Conservation (phyloP, 2,797 vertebrate species). For the Tangara arthus region DNA sequence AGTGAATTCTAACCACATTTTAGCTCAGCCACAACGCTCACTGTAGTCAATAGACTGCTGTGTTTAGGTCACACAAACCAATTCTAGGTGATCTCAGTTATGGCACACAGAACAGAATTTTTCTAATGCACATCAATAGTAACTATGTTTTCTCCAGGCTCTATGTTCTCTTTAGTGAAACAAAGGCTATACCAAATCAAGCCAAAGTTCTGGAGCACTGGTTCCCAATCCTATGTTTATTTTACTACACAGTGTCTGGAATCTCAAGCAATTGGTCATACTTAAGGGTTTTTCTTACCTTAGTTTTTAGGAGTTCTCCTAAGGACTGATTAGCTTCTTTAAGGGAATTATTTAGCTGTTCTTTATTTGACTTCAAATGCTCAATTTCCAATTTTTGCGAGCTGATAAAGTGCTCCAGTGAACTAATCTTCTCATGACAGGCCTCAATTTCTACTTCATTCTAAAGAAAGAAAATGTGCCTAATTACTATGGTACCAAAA, state of each 20-base stretch:
- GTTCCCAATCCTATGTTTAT: neutral
- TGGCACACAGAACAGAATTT: neutral
- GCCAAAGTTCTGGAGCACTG: neutral
- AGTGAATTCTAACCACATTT: neutral
- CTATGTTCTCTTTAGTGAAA: neutral
- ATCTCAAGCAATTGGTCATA: neutral
- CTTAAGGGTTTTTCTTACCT: constrained; percentile 45
- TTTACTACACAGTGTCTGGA: neutral
- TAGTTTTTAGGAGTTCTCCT: constrained; percentile 58
- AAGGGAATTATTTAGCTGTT: constrained; percentile 64
- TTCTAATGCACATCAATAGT: neutral
- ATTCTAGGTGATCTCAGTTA: neutral
- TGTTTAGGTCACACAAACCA: neutral
- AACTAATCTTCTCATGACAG: constrained; percentile 53
- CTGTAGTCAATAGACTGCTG: neutral
- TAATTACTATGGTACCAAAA: neutral
- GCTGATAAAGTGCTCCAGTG: constrained; percentile 48
- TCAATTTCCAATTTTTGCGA: constrained; percentile 66
- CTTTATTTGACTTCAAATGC: constrained; percentile 63
- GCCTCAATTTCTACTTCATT: constrained; percentile 60
- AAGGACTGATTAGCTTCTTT: constrained; percentile 45
- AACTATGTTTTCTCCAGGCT: neutral
- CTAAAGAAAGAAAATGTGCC: constrained; percentile 36
- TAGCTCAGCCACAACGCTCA: neutral
- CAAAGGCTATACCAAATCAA: neutral